Base-by-base conservation (phyloP, 2,888 invertebrate species). In the Andrena haemorrhoa region DNA sequence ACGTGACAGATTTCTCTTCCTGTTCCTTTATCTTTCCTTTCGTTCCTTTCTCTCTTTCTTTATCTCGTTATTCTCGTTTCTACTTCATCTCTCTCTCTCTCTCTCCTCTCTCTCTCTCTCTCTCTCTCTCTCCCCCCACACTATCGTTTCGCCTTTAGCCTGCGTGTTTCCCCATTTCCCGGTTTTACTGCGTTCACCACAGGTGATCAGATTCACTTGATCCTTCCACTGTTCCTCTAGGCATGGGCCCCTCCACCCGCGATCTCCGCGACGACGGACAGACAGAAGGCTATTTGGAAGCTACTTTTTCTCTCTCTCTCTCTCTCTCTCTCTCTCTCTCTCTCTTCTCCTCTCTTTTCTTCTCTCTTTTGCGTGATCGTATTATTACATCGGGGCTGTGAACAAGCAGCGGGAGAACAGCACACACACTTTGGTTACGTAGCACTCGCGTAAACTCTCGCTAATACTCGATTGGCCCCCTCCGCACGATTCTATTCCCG, bases 21-120 rank as follows among this genome's bases (percentile, higher is more conserved):
- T 79, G 78, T 75, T 82, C 75, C 80, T 79, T 77, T 77, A 68
- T 81, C 85, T 74, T 65, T 75, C 71, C 81, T 74, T 73, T 65
- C 79, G 69, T 58, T 41, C 12, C 72, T 51, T 79, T 56, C 26
- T 69, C 5, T 20, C 29, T 56, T 47, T 63, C 74, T 74, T 23
- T 51, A 16, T 29, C 12, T 33, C 53, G 23, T 20, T 61, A 33
- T 47, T 35, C 20, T 51, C 51, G 51, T n/a, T 51, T 51, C 20
- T 20, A n/a, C 51, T 20, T n/a, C 51, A 51, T 20, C 41, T 41
- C 51, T 7, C 16, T n/a, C 20, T 47, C 23, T 8, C 51, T 70
- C 68, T 61, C 63, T 33, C 10, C 10, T 20, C 53, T 41, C 31
- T 64, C 47, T n/a, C 41, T 56, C 63, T 58, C 53, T 26, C 78